Evolutionary conservation across 2,113 vertebrate species (phyloP).

Genomic region (Archocentrus centrarchus): DNA sequence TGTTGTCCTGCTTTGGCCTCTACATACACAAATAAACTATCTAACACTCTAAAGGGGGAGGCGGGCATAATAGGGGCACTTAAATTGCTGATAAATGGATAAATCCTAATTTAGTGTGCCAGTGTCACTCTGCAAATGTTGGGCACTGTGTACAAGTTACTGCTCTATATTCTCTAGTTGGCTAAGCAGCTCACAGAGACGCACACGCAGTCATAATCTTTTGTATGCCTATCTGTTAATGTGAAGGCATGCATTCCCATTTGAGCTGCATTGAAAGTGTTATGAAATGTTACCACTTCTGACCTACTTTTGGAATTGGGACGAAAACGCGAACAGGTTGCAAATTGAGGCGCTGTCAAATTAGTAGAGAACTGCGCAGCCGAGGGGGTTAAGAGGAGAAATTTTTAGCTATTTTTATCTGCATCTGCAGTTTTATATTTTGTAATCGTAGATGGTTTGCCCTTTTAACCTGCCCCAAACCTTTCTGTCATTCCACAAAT

Average conservation of each 20-base stretch:
- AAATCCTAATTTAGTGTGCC: not conserved
- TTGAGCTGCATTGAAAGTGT: not conserved
- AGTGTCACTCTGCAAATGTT: not conserved
- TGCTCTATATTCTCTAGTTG: not conserved
- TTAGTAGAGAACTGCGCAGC: fast-evolving
- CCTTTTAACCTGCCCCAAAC: not conserved
- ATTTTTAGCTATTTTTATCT: fast-evolving
- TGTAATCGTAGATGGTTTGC: not conserved
- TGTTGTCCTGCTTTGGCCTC: not conserved
- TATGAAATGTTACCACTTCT: not conserved
- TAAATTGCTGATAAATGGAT: not conserved
- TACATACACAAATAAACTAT: not conserved
- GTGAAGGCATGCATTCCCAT: not conserved
- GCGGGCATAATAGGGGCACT: not conserved
- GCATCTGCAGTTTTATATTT: not conserved
- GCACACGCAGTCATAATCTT: not conserved
- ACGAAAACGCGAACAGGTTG: not conserved
- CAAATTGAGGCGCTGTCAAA: not conserved
- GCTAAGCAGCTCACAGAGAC: not conserved
- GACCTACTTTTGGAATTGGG: not conserved
- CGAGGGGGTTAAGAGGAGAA: not conserved
- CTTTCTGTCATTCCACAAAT: not conserved
- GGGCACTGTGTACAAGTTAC: not conserved
- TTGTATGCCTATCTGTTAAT: no score
- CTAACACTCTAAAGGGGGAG: not conserved